Conservation (phyloP, 2,113 vertebrate species). For the Strix uralensis region DNA sequence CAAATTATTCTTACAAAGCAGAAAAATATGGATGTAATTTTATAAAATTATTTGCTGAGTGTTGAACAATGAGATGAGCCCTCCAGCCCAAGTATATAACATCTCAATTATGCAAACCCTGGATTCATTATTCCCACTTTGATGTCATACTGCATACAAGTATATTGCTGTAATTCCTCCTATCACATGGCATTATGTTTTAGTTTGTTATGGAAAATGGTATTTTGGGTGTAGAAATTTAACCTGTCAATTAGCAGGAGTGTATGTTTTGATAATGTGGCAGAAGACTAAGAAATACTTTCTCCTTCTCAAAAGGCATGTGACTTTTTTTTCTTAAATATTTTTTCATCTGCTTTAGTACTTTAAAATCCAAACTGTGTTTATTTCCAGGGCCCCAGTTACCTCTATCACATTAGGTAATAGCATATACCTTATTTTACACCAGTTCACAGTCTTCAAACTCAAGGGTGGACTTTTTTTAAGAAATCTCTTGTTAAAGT, state of each 20-base stretch:
- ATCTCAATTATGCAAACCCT: neutral
- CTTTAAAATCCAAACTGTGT: neutral
- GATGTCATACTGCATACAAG: neutral
- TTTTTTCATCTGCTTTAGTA: neutral
- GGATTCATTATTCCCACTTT: neutral
- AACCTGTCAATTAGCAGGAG: neutral
- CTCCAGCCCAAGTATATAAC: neutral
- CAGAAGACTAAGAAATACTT: neutral
- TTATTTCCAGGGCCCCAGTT: neutral
- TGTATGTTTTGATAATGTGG: neutral
- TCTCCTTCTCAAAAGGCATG: fast-evolving
- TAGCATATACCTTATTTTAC: neutral
- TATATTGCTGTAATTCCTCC: neutral
- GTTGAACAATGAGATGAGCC: neutral
- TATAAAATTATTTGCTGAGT: conserved; percentile 5
- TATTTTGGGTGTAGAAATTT: neutral
- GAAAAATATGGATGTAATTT: conserved; percentile 36
- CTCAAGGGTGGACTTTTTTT: neutral
- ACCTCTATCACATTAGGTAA: neutral
- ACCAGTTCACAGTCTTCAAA: neutral
- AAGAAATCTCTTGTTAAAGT: neutral
- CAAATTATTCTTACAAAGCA: conserved; percentile 48
- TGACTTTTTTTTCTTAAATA: neutral
- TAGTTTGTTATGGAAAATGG: neutral
- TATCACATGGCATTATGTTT: neutral